A percentile compares a stretch with the other conserved stretches of the same genome.
These are phyloP conservation scores for Ciona savignyi DNA, from an alignment of 23 tunicate species.

Conservation along the genomic window DNA sequence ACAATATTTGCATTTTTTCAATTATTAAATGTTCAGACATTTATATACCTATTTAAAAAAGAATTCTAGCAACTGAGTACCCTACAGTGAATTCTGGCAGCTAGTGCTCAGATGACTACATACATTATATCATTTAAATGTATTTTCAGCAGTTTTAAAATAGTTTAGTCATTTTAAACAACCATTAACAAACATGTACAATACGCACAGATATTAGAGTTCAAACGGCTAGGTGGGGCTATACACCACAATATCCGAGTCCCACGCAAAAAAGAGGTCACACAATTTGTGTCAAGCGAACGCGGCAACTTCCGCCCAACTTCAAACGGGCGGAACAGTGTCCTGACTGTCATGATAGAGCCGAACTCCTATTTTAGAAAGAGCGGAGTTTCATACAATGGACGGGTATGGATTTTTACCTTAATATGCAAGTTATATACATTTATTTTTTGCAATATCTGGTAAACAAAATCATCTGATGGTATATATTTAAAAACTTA, in stretches of 20 bases:
- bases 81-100: no score
- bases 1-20: no score
- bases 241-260: conserved; percentile 40
- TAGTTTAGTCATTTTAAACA: no score
- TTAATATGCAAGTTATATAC: not conserved
- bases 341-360: conserved; percentile 15
- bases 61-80: no score
- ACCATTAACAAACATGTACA: no score
- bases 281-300: conserved; percentile 4
- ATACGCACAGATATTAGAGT: conserved; percentile 54
- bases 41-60: no score
- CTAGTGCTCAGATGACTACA: no score
- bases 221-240: conserved; percentile 52
- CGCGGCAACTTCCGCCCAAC: conserved; percentile 2
- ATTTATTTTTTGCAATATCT: not conserved
- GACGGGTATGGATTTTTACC: conserved; percentile 22
- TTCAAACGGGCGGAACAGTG: not conserved
- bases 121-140: no score
- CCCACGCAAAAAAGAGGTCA: conserved; percentile 24
- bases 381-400: conserved; percentile 30
- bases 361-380: conserved; percentile 45
- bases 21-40: no score
- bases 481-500: no score
- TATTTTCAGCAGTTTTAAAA: no score
- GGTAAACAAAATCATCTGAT: no score